These are phyloP conservation scores for Stenurella melanura DNA, from an alignment of 2,888 invertebrate species.

Conservation along the genomic window DNA sequence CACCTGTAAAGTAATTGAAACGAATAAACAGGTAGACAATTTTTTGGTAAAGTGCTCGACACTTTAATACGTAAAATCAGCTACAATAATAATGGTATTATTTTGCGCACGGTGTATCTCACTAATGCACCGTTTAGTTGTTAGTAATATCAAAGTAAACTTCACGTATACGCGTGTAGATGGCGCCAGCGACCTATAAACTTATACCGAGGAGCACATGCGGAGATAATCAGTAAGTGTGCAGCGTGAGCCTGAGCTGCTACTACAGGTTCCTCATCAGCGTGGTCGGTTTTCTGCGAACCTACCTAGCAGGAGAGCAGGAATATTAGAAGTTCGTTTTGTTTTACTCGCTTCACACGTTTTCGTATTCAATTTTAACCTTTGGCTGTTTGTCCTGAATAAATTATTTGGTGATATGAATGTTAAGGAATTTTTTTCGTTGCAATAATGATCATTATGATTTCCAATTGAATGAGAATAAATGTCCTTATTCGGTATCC, in stretches of 20 bases:
- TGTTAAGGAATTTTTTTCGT: conserved; percentile 34
- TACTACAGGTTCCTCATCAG: conserved; percentile 55
- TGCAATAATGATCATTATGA: background rate
- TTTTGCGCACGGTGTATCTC: too few species aligned
- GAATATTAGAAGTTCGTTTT: conserved; percentile 20
- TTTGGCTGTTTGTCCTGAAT: conserved; percentile 38
- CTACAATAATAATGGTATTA: too few species aligned
- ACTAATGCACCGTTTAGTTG: background rate
- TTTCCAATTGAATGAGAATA: background rate
- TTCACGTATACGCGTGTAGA: conserved; percentile 36
- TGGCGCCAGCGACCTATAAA: conserved; percentile 35
- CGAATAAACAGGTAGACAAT: too few species aligned
- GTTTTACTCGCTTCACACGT: conserved; percentile 30
- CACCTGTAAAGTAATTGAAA: too few species aligned
- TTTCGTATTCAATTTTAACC: conserved; percentile 45
- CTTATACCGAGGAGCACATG: conserved; percentile 38
- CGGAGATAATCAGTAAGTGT: conserved; percentile 14
- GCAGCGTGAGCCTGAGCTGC: conserved; percentile 29
- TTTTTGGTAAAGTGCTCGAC: too few species aligned
- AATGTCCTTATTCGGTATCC: too few species aligned
- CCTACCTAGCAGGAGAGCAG: conserved; percentile 64
- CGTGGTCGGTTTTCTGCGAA: conserved; percentile 67
- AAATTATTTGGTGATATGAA: conserved; percentile 39
- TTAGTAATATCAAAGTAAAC: background rate
- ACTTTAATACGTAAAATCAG: too few species aligned